Base-by-base conservation (phyloP, 2,113 vertebrate species). In the Barbus barbus region DNA sequence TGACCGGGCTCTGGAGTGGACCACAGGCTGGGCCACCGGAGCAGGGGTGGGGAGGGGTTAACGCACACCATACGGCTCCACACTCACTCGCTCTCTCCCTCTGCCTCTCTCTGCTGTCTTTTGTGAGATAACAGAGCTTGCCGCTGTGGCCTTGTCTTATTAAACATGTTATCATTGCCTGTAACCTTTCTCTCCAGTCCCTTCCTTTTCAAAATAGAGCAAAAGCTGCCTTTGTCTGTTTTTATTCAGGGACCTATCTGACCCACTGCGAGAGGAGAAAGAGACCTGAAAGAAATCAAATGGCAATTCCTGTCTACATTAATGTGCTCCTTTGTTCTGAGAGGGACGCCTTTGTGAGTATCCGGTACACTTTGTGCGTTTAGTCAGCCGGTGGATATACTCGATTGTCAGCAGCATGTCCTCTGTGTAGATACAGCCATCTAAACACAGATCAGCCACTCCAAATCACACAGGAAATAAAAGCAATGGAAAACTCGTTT, bases 1-100 rank as follows among this genome's bases (percentile, higher is more conserved):
- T 92, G 90, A 92, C 93, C 89, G 89, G 89, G 91, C 90, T 87
- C 86, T 78, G 90, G 89, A 90, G 90, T 90, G 84, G 83, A 92
- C 85, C 81, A 65, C 58, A 61, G 85, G 83, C 83, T 72, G 77
- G 87, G 73, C 76, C 77, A 83, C 36, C 18, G 56, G 86, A 81
- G 85, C 78, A 85, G 81, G 67, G 81, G 44, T 83, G 85, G 74
- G 77, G 63, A 60, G 87, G 87, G 87, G 88, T 89, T 88, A 89
- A 88, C 86, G 46, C 82, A 84, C 82, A 84, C 82, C 86, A 89
- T 87, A 86, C 82, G 83, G 80, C 79, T 38, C 56, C 60, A 51
- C 81, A 36, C 56, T 77, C 82, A 2, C 87, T 73, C 26, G 26
- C 41, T 22, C 36, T 76, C 82, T 63, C 81, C 24, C 56, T 31